A percentile compares a stretch with the other conserved stretches of the same genome.
Conservation (phyloP, 2,888 invertebrate species). For the Acrocera orbiculus region DNA sequence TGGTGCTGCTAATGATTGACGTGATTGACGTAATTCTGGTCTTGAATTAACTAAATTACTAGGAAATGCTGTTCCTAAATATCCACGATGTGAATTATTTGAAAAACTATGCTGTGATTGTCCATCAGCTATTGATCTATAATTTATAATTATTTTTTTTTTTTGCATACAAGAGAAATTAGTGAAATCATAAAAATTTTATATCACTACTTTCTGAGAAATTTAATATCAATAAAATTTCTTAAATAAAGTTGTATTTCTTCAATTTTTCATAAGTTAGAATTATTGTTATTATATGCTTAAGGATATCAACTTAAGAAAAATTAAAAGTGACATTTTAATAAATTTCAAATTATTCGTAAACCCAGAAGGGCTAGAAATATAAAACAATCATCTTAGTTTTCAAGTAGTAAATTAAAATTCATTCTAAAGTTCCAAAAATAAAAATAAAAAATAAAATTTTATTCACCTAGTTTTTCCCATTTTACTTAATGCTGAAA, state of each 20-base stretch:
- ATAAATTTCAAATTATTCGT: no score
- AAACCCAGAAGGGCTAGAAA: no score
- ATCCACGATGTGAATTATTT: slow-evolving; percentile 57
- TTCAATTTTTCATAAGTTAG: no score
- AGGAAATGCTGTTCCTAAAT: slow-evolving; percentile 47
- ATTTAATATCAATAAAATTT: no score
- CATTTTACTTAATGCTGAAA: slow-evolving; percentile 47
- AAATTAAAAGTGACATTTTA: no score
- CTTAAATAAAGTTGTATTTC: no score
- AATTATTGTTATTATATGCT: no score
- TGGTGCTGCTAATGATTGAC: slow-evolving; percentile 67
- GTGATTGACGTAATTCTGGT: slow-evolving; percentile 70
- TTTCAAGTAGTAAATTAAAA: background rate
- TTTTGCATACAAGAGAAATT: no score
- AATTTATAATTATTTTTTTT: slow-evolving; percentile 1
- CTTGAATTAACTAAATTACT: slow-evolving; percentile 59
- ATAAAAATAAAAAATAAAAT: background rate
- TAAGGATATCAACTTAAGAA: no score
- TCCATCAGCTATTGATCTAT: slow-evolving; percentile 66
- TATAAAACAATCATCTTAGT: no score
- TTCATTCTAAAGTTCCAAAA: background rate
- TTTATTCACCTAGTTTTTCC: slow-evolving; percentile 30
- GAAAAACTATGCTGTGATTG: slow-evolving; percentile 82
- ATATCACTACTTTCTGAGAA: no score
- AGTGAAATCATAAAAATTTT: no score